A percentile compares a stretch with the other conserved stretches of the same genome.
These are phyloP conservation scores for Meliscaeva auricollis DNA, from an alignment of 2,888 invertebrate species.

Conservation along the genomic window DNA sequence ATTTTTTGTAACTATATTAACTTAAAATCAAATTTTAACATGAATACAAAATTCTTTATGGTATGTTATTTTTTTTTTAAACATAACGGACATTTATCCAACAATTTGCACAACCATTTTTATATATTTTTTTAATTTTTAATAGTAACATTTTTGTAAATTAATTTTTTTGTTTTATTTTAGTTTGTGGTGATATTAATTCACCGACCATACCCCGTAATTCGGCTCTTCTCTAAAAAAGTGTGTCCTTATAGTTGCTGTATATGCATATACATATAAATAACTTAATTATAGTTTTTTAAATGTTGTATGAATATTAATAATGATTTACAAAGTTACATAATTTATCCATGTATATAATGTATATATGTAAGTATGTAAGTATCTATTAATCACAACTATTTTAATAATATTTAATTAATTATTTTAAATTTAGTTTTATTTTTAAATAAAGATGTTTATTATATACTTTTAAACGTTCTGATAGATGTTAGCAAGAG, in stretches of 20 bases:
- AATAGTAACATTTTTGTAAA: slow-evolving; percentile 34
- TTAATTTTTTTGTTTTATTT: neutral
- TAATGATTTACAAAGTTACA: slow-evolving; percentile 35
- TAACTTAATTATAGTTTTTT: slow-evolving; percentile 38
- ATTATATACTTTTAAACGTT: slow-evolving; percentile 11
- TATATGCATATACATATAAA: slow-evolving; percentile 28
- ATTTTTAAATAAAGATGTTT: slow-evolving; percentile 14
- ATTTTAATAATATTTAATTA: slow-evolving; percentile 31
- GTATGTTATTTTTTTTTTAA: slow-evolving; percentile 12
- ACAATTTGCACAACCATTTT: slow-evolving; percentile 71
- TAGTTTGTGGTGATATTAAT: slow-evolving; percentile 28
- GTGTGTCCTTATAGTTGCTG: slow-evolving; percentile 21
- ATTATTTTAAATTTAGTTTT: slow-evolving; percentile 25
- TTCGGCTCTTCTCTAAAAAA: slow-evolving; percentile 53
- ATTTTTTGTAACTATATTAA: no score
- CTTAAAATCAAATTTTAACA: no score
- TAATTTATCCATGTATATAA: neutral
- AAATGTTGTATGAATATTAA: slow-evolving; percentile 33
- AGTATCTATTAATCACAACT: slow-evolving; percentile 62
- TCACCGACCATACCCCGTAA: slow-evolving; percentile 48
- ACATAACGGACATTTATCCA: slow-evolving; percentile 51
- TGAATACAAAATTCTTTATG: neutral
- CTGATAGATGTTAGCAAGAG: slow-evolving; percentile 58
- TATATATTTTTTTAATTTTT: slow-evolving; percentile 30
- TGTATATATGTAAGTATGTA: neutral